These are phyloP conservation scores for Meles meles DNA, from an alignment of 2,113 vertebrate species.

Conservation along the genomic window DNA sequence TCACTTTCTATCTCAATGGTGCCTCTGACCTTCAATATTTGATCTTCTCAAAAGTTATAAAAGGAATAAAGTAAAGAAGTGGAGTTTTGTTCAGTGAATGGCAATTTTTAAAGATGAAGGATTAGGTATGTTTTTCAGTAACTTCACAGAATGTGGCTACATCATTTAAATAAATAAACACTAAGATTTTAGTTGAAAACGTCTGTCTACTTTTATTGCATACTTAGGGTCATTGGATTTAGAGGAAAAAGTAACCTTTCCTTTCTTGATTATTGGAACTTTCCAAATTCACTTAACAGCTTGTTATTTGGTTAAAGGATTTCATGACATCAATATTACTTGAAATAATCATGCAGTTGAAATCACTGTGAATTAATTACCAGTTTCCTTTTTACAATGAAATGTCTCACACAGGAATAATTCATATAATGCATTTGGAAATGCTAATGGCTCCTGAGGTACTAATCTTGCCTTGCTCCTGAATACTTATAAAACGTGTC, in stretches of 20 bases:
- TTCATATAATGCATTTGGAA: conserved; percentile 56
- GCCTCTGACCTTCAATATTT: neutral
- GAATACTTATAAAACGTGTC: neutral
- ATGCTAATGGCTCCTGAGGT: conserved; percentile 63
- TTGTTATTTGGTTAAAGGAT: neutral
- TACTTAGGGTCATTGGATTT: neutral
- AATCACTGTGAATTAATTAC: conserved; percentile 62
- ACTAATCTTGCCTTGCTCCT: conserved; percentile 31
- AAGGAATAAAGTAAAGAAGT: neutral
- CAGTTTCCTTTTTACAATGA: conserved; percentile 54
- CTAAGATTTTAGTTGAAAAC: neutral
- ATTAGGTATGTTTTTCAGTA: neutral
- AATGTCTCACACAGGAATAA: conserved; percentile 63
- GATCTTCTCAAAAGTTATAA: neutral
- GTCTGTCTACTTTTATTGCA: neutral
- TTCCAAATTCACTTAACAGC: neutral
- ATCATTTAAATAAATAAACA: conserved; percentile 9
- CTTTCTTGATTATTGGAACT: conserved; percentile 25
- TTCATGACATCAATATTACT: conserved; percentile 41
- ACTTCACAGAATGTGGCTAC: neutral
- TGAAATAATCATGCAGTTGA: neutral
- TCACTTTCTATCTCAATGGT: neutral
- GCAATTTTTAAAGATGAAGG: neutral
- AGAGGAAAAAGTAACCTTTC: neutral
- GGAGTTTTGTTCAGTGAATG: conserved; percentile 20